Evolutionary conservation across 2,797 vertebrate species (phyloP).

Genomic region (Chanos chanos): DNA sequence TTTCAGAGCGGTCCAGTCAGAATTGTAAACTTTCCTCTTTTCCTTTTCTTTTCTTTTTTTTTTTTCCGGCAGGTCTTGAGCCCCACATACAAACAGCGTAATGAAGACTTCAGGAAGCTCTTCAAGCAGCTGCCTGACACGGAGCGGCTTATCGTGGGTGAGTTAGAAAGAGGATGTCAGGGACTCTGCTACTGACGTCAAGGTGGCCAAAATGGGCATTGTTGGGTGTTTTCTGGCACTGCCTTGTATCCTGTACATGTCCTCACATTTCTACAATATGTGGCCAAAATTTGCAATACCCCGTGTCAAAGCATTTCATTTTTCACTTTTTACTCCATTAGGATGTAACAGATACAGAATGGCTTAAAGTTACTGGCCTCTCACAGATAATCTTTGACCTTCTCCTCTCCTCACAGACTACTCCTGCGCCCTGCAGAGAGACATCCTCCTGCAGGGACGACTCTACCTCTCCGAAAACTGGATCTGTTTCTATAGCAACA

Average conservation of each 20-base stretch:
- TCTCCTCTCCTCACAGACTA: constrained; percentile 77
- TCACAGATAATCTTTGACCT: constrained; percentile 2
- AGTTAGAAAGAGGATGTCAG: constrained; percentile 51
- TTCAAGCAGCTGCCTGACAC: constrained; percentile 98
- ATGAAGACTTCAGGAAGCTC: constrained; percentile 98
- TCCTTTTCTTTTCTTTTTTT: not conserved
- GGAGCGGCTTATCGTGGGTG: constrained; percentile 97
- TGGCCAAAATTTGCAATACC: too few species aligned
- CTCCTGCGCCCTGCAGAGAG: constrained; percentile 95
- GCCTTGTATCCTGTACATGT: too few species aligned
- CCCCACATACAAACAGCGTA: constrained; percentile 97
- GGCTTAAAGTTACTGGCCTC: not conserved
- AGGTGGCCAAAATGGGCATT: too few species aligned
- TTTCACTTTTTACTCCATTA: constrained; percentile 2
- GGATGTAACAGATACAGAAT: not conserved
- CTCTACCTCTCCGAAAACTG: constrained; percentile 99
- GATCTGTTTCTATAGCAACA: constrained; percentile 99
- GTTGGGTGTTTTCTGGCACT: too few species aligned
- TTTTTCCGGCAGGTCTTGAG: constrained; percentile 83
- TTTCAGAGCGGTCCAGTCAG: too few species aligned
- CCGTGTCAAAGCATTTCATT: too few species aligned
- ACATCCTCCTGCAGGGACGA: constrained; percentile 97
- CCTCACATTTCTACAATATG: too few species aligned
- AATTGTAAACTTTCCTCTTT: not conserved
- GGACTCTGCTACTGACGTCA: not conserved